Conservation (phyloP, 2,888 invertebrate species). For the Spodoptera exigua region DNA sequence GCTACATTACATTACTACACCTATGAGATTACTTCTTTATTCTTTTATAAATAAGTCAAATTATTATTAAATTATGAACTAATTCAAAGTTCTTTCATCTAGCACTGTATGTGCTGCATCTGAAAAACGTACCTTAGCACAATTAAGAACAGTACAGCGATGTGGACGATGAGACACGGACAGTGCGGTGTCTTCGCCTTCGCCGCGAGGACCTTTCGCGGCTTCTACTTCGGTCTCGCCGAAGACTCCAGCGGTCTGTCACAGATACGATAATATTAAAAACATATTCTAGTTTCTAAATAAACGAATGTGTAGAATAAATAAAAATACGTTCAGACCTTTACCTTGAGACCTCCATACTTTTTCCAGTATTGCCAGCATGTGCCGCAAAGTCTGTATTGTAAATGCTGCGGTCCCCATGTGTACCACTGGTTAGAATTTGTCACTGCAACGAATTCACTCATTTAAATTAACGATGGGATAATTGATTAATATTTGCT, state of each 20-base stretch:
- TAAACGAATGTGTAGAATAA: conserved; percentile 20
- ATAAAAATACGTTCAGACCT: conserved; percentile 30
- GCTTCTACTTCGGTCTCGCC: conserved; percentile 83
- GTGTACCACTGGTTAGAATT: conserved; percentile 97
- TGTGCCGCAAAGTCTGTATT: conserved; percentile 96
- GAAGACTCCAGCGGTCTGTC: conserved; percentile 84
- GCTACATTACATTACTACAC: not conserved
- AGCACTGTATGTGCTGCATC: too few species aligned
- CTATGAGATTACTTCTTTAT: too few species aligned
- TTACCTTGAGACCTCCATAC: conserved; percentile 97
- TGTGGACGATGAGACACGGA: conserved; percentile 93
- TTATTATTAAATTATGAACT: too few species aligned
- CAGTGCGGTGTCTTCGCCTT: conserved; percentile 86
- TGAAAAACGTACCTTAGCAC: conserved; percentile 91
- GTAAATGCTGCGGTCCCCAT: conserved; percentile 98
- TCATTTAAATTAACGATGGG: too few species aligned
- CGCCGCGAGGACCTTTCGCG: conserved; percentile 73
- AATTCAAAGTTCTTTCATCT: too few species aligned
- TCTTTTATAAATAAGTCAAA: too few species aligned
- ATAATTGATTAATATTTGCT: too few species aligned
- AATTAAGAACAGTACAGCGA: conserved; percentile 96
- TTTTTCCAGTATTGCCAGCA: conserved; percentile 99
- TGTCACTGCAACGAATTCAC: conserved; percentile 85
- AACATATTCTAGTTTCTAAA: conserved; percentile 16
- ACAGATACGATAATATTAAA: conserved; percentile 19